Percentiles rank a stretch among this genome's conserved stretches.
phyloP scores from a whole-genome alignment of 2,797 vertebrate species.

The Liparis tanakae region DNA sequence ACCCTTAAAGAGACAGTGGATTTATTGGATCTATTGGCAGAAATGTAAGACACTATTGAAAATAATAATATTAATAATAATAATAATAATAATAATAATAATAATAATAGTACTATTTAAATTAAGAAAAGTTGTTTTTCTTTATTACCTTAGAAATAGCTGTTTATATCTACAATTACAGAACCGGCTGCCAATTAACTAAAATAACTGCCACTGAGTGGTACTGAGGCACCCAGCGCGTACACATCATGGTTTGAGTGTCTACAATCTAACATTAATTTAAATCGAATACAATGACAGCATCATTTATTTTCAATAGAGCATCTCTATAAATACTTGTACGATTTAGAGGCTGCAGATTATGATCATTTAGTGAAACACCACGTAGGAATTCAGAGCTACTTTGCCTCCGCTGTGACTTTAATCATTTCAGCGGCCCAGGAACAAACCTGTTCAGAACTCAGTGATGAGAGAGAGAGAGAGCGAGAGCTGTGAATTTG shows the following conservation, averaged over 20 bases:
- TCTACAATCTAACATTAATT: background rate
- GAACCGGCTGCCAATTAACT: background rate
- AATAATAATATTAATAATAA: no score
- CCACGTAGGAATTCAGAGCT: conserved; percentile 12
- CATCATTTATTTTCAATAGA: conserved; percentile 4
- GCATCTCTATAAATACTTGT: conserved; percentile 8
- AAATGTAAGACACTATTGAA: background rate
- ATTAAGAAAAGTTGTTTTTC: background rate
- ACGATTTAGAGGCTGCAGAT: conserved; percentile 13
- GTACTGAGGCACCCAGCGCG: background rate
- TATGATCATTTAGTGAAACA: conserved; percentile 29
- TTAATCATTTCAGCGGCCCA: conserved; percentile 43
- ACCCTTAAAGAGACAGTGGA: background rate
- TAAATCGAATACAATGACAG: background rate
- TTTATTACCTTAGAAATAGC: background rate
- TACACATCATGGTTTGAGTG: background rate
- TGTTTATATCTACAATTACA: background rate
- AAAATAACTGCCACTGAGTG: background rate
- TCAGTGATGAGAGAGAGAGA: conserved; percentile 27
- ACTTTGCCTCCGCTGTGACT: background rate
- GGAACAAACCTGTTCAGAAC: conserved; percentile 38
- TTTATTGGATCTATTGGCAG: background rate
- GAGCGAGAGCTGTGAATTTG: conserved; percentile 42
- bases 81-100: background rate
- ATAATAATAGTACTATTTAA: background rate